Base-by-base conservation (phyloP, 2,113 vertebrate genomes). In the Micromys minutus region DNA sequence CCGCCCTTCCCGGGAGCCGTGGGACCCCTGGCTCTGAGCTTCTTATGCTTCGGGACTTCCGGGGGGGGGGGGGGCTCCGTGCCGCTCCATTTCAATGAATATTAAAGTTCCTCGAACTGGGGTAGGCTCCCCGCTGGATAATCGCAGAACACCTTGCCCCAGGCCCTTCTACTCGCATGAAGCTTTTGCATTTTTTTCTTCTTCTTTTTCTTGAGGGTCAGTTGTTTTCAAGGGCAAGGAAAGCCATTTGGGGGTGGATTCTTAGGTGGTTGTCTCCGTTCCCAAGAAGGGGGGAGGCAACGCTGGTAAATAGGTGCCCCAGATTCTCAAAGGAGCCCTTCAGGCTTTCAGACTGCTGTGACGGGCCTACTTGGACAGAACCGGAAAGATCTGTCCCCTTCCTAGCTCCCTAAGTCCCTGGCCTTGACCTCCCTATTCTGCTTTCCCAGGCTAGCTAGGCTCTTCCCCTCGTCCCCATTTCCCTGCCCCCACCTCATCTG, bases 201-300 rank as follows among this genome's bases (percentile, higher is more conserved):
- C 36, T 79, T 42, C 6, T 21, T 81, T 87, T 74, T 19, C 47
- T 22, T 36, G 39, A 77, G 74, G 88, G 36, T 47, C 39, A 79
- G 92, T 11, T 91, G 47, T 93, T 72, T 65, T 63, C 34, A 72
- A 94, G 77, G 84, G 36, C 84, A 77, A 69, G 83, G 45, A 65
- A 50, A 91, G 39, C 59, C 87, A 36, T 61, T 65, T 80, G 75
- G 61, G 13, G 50, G 45, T 22, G 55, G 61, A 36, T 79, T 79
- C 61, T 42, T 34, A 45, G 7, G 75, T 57, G 75, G 57, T 45
- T 11, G 2, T 52, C 86, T 74, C 81, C 29, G 0, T 74, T 77
- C 17, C 12, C 11, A 6, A n/a, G 65, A 5, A 72, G 76, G 17
- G 87, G 11, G 42, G 34, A 5, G 67, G 6, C 34, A 63, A 57